Conservation (phyloP, 2,797 vertebrate genomes). For the Sebastes melanostomus region DNA sequence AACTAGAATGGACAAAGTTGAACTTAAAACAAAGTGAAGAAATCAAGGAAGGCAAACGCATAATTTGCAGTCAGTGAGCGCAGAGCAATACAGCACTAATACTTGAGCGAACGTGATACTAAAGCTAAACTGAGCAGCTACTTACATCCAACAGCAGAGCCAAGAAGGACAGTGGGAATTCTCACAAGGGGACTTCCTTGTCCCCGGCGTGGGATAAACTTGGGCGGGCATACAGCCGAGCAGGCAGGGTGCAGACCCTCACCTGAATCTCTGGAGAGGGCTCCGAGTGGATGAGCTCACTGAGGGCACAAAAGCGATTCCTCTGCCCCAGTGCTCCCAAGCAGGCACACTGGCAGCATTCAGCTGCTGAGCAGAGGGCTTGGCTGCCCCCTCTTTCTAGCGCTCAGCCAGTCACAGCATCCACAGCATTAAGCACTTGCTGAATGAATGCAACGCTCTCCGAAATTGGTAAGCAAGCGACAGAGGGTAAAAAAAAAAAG, state of each 20-base stretch:
- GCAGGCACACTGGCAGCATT: constrained; percentile 65
- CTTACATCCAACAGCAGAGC: constrained; percentile 57
- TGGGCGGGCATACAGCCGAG: constrained; percentile 27
- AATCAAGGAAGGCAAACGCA: constrained; percentile 1
- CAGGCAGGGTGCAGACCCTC: constrained; percentile 46
- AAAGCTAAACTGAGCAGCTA: constrained; percentile 35
- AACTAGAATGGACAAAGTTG: not conserved
- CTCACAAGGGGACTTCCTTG: not conserved
- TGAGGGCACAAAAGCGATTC: constrained; percentile 61
- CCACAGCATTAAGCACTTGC: constrained; percentile 49
- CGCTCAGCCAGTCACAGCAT: constrained; percentile 56
- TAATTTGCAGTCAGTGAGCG: not conserved
- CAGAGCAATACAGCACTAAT: not conserved
- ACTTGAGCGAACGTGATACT: not conserved
- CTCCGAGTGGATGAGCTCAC: constrained; percentile 58
- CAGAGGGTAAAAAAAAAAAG: constrained; percentile 32
- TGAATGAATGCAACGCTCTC: constrained; percentile 55
- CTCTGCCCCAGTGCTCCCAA: constrained; percentile 58
- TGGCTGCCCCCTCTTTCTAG: constrained; percentile 53
- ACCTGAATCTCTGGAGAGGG: constrained; percentile 56
- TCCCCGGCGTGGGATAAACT: constrained; percentile 40
- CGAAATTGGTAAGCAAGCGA: constrained; percentile 15
- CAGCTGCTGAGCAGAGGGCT: constrained; percentile 59
- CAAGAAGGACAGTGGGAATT: constrained; percentile 28
- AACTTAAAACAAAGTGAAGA: not conserved